phyloP scores from a whole-genome alignment of 2,888 invertebrate genomes.

The Drymonia ruficornis region DNA sequence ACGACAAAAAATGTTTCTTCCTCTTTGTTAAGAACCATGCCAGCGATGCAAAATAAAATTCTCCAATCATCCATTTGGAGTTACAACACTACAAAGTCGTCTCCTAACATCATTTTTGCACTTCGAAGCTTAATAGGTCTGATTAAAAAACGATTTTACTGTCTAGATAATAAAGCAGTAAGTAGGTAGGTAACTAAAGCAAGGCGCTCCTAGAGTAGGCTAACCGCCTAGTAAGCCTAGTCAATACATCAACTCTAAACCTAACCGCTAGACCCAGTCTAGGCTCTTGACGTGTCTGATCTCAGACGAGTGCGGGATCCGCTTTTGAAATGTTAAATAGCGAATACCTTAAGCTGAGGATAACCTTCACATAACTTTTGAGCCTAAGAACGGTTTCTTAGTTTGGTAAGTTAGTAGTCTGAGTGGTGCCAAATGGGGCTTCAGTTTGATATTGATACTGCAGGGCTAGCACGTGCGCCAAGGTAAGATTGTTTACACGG shows the following conservation, averaged over 20 bases:
- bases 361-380: conserved; percentile 2
- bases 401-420: background rate
- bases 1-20: too few species aligned
- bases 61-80: too few species aligned
- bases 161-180: too few species aligned
- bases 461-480: too few species aligned
- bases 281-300: background rate
- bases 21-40: background rate
- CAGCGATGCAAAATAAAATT: too few species aligned
- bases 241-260: background rate
- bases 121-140: too few species aligned
- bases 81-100: too few species aligned
- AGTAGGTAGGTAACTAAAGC: too few species aligned
- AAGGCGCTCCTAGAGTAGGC: background rate
- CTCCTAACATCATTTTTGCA: too few species aligned
- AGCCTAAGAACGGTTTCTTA: background rate
- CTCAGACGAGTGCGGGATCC: conserved; percentile 20
- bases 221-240: background rate
- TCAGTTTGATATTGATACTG: too few species aligned
- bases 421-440: background rate
- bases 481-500: too few species aligned
- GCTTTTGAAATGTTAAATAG: conserved; percentile 29
- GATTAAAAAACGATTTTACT: too few species aligned
- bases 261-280: background rate
- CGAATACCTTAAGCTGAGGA: conserved; percentile 18